These are phyloP conservation scores for Criorhina ranunculi DNA, from an alignment of 2,888 invertebrate genomes.

Conservation along the genomic window DNA sequence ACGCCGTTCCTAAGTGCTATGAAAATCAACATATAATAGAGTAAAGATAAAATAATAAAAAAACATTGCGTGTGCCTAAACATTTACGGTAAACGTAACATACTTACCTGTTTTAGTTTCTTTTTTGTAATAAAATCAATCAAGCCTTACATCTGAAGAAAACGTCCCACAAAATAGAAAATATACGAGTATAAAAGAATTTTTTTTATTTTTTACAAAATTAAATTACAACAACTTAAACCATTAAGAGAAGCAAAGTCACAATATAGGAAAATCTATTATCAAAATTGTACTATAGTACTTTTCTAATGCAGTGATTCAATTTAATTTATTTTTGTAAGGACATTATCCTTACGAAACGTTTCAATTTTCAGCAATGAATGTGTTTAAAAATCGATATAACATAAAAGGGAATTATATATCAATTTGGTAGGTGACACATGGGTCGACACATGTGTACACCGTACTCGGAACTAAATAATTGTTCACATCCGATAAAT, in stretches of 20 bases:
- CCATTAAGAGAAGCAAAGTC: neutral
- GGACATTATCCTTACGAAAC: too few species aligned
- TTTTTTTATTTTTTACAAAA: neutral
- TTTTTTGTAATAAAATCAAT: constrained; percentile 49
- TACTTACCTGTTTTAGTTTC: too few species aligned
- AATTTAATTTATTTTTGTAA: neutral
- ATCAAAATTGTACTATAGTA: neutral
- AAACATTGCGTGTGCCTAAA: constrained; percentile 54
- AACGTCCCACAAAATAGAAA: constrained; percentile 37
- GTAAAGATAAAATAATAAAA: constrained; percentile 31
- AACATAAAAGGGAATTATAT: constrained; percentile 7
- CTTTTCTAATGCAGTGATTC: neutral
- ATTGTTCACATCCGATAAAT: constrained; percentile 1
- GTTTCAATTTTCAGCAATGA: neutral
- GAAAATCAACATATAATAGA: constrained; percentile 53
- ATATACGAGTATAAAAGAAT: neutral
- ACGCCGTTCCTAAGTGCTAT: constrained; percentile 61
- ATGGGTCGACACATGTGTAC: neutral
- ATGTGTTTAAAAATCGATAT: neutral
- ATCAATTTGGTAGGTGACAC: constrained; percentile 5
- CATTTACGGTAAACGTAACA: constrained; percentile 48
- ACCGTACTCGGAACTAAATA: neutral
- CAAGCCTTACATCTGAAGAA: constrained; percentile 47
- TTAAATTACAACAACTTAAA: neutral
- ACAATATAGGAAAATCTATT: neutral